Evolutionary conservation across 2,113 vertebrate species (phyloP), one percentile per base, ranked within the genome.

Genomic region (Gymnorhina tibicen): DNA sequence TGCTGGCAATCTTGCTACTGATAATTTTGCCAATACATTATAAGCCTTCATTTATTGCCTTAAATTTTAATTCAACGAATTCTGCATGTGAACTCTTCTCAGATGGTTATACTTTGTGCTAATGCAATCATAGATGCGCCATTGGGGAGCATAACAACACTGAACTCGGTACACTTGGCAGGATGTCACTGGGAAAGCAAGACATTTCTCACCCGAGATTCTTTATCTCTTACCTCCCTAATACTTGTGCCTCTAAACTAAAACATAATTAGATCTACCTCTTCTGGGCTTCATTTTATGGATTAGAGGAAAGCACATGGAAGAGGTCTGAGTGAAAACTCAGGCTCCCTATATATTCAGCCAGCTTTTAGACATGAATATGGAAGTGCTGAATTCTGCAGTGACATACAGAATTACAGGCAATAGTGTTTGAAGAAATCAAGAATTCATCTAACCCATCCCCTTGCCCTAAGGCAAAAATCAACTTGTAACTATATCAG

Each of bases 11-110:
- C 75, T 53, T 50, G 73, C 86, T 92, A 58, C 80, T 69, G 86
- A 89, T 96, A 96, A 94, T 87, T 73, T 79, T 93, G 86, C 92
- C 69, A 87, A 87, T 96, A 86, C 30, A 93, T 93, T 93, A 87
- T 75, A 87, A 92, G n/a, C 46, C 46, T 53, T 93, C 81, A 74
- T 86, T 94, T 96, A 95, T 88, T 89, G 77, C 84, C 80, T 84
- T 81, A 92, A 94, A 94, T 91, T 96, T 95, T 95, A 90, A 92
- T 92, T 86, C 64, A 63, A 60, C 14, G 16, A 89, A 85, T 94
- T 87, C 80, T 96, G 77, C 89, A 82, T 72, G 53, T 68, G 68
- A 87, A 56, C 44, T 75, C 88, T 89, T 91, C 76, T 74, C 52
- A 74, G 68, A 86, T 49, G 78, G 73, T 52, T 28, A 92, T 81